A percentile compares a stretch with the other conserved stretches of the same genome.
These are phyloP conservation scores for Prosapia bicincta DNA, from an alignment of 2,888 invertebrate species.

Conservation along the genomic window DNA sequence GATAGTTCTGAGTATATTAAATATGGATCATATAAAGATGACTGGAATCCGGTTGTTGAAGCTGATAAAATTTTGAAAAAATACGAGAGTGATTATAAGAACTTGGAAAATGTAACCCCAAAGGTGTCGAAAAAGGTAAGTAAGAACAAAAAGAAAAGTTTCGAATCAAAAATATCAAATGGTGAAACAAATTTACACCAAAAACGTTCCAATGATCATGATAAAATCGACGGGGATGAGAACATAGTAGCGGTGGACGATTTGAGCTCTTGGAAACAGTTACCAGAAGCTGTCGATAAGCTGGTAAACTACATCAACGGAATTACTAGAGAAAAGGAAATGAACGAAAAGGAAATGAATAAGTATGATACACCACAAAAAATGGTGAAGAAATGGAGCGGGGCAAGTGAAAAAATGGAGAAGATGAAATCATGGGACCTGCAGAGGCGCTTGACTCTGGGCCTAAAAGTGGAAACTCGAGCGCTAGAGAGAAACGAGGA, in stretches of 20 bases:
- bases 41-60: neutral
- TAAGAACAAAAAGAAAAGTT: too few relatives aligned
- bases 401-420: neutral
- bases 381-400: neutral
- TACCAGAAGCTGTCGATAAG: neutral
- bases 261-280: neutral
- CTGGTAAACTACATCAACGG: neutral
- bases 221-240: neutral
- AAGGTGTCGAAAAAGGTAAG: too few relatives aligned
- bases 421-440: neutral
- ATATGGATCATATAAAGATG: neutral
- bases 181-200: too few relatives aligned
- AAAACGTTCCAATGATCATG: too few relatives aligned
- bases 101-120: too few relatives aligned
- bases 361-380: neutral
- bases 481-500: neutral
- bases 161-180: too few relatives aligned
- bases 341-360: neutral
- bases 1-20: neutral
- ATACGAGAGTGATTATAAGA: too few relatives aligned
- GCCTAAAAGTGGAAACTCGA: neutral
- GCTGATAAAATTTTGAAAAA: too few relatives aligned
- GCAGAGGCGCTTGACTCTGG: neutral
- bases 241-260: neutral
- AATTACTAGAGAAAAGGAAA: neutral